These are phyloP conservation scores for Bufo bufo DNA, from an alignment of 2,113 vertebrate species.

Conservation along the genomic window DNA sequence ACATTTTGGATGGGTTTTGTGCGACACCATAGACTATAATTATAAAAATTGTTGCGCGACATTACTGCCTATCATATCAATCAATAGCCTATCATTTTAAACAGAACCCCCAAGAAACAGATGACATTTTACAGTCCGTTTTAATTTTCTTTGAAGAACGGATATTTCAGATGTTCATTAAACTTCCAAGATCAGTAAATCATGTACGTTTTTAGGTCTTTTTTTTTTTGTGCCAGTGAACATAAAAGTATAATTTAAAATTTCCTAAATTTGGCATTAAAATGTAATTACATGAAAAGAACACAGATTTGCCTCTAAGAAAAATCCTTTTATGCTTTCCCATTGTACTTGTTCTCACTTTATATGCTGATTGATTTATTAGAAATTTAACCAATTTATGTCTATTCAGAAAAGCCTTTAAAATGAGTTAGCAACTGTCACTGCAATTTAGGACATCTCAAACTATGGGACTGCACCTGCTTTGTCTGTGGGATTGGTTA, in stretches of 20 bases:
- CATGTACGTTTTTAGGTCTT: not conserved
- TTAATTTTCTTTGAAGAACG: not conserved
- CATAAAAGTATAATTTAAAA: not conserved
- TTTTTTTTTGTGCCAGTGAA: not conserved
- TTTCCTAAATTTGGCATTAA: not conserved
- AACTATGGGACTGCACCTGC: no score
- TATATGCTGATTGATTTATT: not conserved
- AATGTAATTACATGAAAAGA: slow-evolving; percentile 7
- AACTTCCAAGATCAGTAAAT: slow-evolving; percentile 12
- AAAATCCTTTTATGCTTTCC: not conserved
- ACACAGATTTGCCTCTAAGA: not conserved
- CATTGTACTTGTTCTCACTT: not conserved
- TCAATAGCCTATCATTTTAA: no score
- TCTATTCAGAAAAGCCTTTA: not conserved
- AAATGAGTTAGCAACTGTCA: not conserved
- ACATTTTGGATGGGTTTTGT: no score
- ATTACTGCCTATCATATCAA: no score
- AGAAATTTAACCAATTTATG: not conserved
- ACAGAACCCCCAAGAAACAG: not conserved
- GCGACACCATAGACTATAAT: no score
- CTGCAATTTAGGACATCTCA: no score
- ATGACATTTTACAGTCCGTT: slow-evolving; percentile 14
- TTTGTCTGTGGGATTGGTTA: no score
- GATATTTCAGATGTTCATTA: slow-evolving; percentile 5
- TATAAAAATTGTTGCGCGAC: no score